These are phyloP conservation scores for Babyrousa celebensis DNA, from an alignment of 2,797 vertebrate species.

Conservation along the genomic window DNA sequence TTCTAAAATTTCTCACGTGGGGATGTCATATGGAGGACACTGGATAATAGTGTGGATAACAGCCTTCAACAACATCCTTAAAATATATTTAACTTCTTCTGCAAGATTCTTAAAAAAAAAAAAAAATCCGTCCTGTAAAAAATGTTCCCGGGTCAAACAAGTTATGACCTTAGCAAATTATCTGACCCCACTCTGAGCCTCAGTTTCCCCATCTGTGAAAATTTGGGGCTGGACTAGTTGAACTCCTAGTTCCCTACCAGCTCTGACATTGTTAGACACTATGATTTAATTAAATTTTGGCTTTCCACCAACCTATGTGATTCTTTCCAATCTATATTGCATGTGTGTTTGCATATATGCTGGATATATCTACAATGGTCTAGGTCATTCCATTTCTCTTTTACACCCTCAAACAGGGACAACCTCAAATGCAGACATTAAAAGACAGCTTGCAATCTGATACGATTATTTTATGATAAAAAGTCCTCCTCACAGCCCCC, in stretches of 20 bases:
- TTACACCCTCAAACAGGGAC: not conserved
- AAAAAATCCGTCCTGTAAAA: not conserved
- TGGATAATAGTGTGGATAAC: slow-evolving; percentile 48
- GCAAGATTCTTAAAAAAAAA: slow-evolving; percentile 14
- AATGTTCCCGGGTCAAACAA: slow-evolving; percentile 14
- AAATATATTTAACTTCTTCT: slow-evolving; percentile 65
- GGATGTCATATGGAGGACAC: slow-evolving; percentile 67
- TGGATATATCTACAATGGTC: slow-evolving; percentile 14
- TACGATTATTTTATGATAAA: slow-evolving; percentile 34
- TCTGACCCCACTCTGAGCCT: not conserved
- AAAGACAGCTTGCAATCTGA: slow-evolving; percentile 10
- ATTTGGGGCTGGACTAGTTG: not conserved
- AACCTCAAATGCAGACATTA: slow-evolving; percentile 40
- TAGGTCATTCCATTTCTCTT: slow-evolving; percentile 58
- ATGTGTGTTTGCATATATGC: not conserved
- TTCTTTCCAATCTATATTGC: not conserved
- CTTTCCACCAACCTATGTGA: not conserved
- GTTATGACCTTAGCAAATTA: slow-evolving; percentile 53
- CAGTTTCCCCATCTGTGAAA: not conserved
- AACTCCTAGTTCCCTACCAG: slow-evolving; percentile 6
- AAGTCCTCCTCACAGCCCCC: not conserved
- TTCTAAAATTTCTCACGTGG: slow-evolving; percentile 68
- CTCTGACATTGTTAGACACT: slow-evolving; percentile 47
- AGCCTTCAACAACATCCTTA: slow-evolving; percentile 28
- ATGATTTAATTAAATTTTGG: slow-evolving; percentile 38